Evolutionary conservation across 1,140 invertebrate genomes (phyloP), one percentile per base, ranked within the genome.

Genomic region (Laupala kohalensis): DNA sequence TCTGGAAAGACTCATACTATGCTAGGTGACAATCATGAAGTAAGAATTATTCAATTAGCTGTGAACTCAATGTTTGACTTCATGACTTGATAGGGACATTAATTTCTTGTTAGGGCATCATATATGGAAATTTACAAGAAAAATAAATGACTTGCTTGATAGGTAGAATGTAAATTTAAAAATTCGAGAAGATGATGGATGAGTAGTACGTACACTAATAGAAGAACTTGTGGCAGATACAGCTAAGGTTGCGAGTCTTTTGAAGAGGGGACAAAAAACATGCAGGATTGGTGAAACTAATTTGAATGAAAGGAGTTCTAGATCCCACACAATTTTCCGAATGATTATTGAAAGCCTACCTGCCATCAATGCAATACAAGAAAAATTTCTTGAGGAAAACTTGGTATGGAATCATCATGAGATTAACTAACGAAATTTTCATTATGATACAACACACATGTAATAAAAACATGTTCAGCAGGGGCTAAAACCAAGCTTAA

Each of bases 71-170:
- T 93, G 25, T 94, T 93, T 78, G 79, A 88, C 25, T 80, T 82
- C 65, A 92, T 95, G 74, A 86, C 90, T 74, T 83, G 83, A 70
- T 83, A 85, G 65, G 77, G 75, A 19, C 81, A 74, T 69, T 72
- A n/a, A n/a, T n/a, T n/a, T 66, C 66, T 71, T 76, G 82, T 74
- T 77, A 90, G 91, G 76, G 87, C 91, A 37, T 90, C 90, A 0
- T 92, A 89, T 78, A 85, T 93, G 70, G 92, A 93, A 79, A 92
- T 94, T 69, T 92, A 92, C 74, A 93, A 93, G 80, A 78, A 87
- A 86, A 72, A 81, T 94, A 0, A 86, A 84, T 73, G 92, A 94
- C 78, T 79, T 93, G 0, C 77, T 94, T 0, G 80, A 87, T 73
- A 79, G 83, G 3, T 80, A 82, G 30, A 83, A 83, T 53, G 83